phyloP scores from a whole-genome alignment of 2,888 invertebrate species.

The Andrena bicolor region DNA sequence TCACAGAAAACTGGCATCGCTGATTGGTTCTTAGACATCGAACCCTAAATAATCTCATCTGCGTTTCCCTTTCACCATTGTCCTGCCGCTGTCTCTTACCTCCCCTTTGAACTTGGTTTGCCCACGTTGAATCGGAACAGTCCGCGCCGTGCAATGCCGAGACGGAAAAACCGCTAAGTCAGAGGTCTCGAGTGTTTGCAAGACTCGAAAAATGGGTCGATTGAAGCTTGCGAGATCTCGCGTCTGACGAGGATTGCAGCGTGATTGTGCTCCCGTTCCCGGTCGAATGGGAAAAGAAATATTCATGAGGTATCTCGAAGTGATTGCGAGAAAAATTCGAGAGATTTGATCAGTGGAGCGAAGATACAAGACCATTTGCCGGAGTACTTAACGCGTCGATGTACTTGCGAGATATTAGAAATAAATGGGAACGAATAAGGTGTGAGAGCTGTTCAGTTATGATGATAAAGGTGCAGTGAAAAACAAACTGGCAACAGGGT shows the following conservation, averaged over 20 bases:
- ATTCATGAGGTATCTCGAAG: conserved; percentile 26
- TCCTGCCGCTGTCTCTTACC: neutral
- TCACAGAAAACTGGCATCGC: neutral
- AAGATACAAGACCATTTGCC: neutral
- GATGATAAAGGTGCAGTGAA: too few species aligned
- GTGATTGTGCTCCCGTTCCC: conserved; percentile 30
- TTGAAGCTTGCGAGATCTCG: conserved; percentile 73
- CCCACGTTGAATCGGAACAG: conserved; percentile 20
- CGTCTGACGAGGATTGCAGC: conserved; percentile 61
- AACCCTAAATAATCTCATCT: neutral
- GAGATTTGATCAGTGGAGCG: conserved; percentile 10
- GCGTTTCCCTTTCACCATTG: neutral
- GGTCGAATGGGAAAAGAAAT: conserved; percentile 22
- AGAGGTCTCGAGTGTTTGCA: conserved; percentile 75
- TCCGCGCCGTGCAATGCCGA: conserved; percentile 34
- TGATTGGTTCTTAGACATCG: conserved; percentile 11
- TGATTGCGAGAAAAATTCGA: conserved; percentile 44
- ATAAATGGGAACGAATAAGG: neutral
- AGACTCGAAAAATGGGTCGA: conserved; percentile 75
- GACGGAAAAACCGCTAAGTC: conserved; percentile 70
- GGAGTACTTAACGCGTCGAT: conserved; percentile 6
- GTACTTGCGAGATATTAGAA: neutral
- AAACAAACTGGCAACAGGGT: too few species aligned
- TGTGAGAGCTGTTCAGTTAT: neutral
- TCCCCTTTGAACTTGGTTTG: conserved; percentile 26